A percentile compares a stretch with the other conserved stretches of the same genome.
Conservation (phyloP, 2,113 vertebrate genomes). For the Cyprinodon variegatus region DNA sequence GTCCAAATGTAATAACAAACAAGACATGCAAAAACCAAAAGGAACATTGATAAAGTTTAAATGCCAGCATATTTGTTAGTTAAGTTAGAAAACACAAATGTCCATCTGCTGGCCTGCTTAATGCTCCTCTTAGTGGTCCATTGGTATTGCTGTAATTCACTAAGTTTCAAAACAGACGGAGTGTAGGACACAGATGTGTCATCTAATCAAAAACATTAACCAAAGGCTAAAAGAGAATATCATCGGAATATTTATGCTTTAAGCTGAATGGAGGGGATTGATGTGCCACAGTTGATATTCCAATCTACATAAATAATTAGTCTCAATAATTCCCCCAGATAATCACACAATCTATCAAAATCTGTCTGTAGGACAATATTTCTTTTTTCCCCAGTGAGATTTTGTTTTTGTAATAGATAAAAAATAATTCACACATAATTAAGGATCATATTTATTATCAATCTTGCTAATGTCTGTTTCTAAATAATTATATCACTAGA, state of each 20-base stretch:
- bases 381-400: not conserved
- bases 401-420: not conserved
- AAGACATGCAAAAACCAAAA: not conserved
- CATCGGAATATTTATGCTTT: not conserved
- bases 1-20: not conserved
- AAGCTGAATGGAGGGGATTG: not conserved
- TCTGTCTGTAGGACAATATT: not conserved
- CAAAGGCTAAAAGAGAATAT: not conserved
- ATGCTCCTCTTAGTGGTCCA: not conserved
- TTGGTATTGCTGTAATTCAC: not conserved
- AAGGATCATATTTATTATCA: not conserved
- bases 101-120: not conserved
- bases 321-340: not conserved
- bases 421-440: not conserved
- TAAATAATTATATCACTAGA: not conserved
- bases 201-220: not conserved
- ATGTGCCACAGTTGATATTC: not conserved
- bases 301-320: slow-evolving; percentile 1
- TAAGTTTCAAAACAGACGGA: not conserved
- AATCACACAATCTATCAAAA: not conserved
- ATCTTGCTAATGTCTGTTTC: not conserved
- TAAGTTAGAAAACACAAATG: not conserved
- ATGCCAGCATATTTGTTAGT: not conserved
- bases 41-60: not conserved
- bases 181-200: too few species aligned